Evolutionary conservation across 2,113 vertebrate genomes (phyloP), one percentile per base, ranked within the genome.

Genomic region (Phrynosoma platyrhinos): DNA sequence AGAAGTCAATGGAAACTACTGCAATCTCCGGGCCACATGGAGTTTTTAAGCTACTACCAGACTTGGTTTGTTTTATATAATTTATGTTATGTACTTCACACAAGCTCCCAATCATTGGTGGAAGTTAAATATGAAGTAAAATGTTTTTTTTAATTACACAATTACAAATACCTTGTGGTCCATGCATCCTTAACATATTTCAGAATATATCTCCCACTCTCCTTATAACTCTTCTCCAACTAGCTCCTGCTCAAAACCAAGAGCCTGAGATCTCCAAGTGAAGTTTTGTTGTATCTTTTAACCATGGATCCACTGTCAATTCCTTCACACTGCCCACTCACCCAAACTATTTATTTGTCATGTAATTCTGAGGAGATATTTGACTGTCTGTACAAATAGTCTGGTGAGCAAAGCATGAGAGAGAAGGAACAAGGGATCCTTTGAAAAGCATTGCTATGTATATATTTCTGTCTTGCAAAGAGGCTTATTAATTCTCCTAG

Each of bases 261-360:
- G 74, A 78, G 75, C 40, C 40, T 47, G 32, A 14, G 23, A 23
- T 36, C 18, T 82, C 62, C 4, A 30, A 47, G 23, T 20, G 64
- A 71, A 68, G 14, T 69, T 36, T 30, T 18, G 14, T n/a, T 78
- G 12, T 52, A 82, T n/a, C 12, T 18, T 89, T 78, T 58, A 36
- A 72, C 79, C 47, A 86, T 68, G 32, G 14, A 68, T 23, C 72
- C 55, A 85, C 4, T 55, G 62, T 40, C 42, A 82, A 25, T 86
- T 86, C 30, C 62, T 53, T 64, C 71, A 78, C 40, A 52, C 40
- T 74, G 77, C 64, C 52, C 32, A 71, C 84, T 69, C 20, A 78
- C 47, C 79, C 32, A 71, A 47, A 86, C 40, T 86, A 42, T 89
- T 82, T 86, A 85, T 89, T 82, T 82, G 79, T 77, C 79, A 82